A percentile compares a stretch with the other conserved stretches of the same genome.
These are phyloP conservation scores for Arrhopalites spinosus DNA, from an alignment of 2,888 invertebrate species.

Conservation along the genomic window DNA sequence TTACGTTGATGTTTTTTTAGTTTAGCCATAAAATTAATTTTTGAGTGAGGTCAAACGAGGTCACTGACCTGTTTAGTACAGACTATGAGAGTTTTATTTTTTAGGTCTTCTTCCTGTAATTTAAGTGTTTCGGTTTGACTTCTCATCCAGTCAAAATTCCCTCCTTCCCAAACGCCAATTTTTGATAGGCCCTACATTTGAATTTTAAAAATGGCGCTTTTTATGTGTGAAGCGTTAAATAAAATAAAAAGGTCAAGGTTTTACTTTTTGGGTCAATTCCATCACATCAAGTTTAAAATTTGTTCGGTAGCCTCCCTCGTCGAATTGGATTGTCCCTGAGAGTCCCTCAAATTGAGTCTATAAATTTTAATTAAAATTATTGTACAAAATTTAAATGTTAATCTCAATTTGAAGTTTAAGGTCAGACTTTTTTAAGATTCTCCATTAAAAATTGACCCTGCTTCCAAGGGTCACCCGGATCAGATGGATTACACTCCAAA, in stretches of 20 bases:
- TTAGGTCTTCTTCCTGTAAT: slow-evolving; percentile 85
- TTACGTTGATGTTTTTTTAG: background rate
- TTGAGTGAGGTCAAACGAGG: background rate
- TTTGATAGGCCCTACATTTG: slow-evolving; percentile 74
- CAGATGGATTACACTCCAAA: slow-evolving; percentile 70
- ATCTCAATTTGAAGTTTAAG: no score
- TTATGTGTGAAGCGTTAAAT: no score
- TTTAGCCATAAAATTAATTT: background rate
- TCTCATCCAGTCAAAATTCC: slow-evolving; percentile 79
- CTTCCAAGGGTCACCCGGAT: slow-evolving; percentile 87
- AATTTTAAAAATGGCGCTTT: background rate
- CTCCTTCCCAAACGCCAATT: slow-evolving; percentile 81
- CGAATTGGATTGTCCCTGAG: slow-evolving; percentile 90
- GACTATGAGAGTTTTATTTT: slow-evolving; percentile 90
- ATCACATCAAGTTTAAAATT: slow-evolving; percentile 91
- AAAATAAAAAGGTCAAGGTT: no score
- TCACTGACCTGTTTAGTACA: slow-evolving; percentile 85
- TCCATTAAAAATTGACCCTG: slow-evolving; percentile 93
- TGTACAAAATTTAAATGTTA: slow-evolving; percentile 53
- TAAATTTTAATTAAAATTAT: no score
- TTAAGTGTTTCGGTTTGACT: slow-evolving; percentile 84
- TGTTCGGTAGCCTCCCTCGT: slow-evolving; percentile 84
- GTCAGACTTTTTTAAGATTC: slow-evolving; percentile 92
- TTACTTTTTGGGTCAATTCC: slow-evolving; percentile 72
- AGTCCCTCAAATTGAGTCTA: slow-evolving; percentile 92